phyloP scores from a whole-genome alignment of 2,113 vertebrate species.

The Rhadina sibilatrix region DNA sequence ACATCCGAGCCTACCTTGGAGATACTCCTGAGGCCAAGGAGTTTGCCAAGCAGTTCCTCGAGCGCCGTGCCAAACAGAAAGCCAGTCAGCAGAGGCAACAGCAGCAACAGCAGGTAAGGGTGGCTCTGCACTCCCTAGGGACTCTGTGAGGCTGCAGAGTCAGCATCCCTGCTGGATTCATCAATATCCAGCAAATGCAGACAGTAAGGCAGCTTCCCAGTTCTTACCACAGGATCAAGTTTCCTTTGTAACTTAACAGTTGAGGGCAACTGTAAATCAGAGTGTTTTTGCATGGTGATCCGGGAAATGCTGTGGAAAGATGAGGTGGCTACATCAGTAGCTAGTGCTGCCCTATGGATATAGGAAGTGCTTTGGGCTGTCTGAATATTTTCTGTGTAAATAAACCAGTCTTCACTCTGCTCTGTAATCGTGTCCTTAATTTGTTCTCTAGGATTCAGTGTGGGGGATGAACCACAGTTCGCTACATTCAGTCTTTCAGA shows the following conservation, averaged over 20 bases:
- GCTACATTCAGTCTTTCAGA: conserved; percentile 87
- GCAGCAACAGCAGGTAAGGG: conserved; percentile 72
- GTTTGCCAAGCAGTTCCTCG: conserved; percentile 99
- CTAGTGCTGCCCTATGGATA: accelerated
- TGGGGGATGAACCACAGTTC: conserved; percentile 88
- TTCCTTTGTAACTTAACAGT: background rate
- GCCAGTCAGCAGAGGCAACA: conserved; percentile 85
- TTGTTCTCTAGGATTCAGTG: conserved; percentile 84
- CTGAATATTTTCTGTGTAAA: background rate
- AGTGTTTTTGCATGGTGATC: background rate
- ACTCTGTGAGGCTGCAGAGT: too few species aligned
- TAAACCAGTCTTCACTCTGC: background rate
- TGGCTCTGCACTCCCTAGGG: background rate
- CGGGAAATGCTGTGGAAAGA: background rate
- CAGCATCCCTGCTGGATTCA: background rate
- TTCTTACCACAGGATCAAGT: background rate
- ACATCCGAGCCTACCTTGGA: conserved; percentile 94
- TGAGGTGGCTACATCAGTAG: background rate
- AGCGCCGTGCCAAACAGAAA: conserved; percentile 99
- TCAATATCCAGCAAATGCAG: background rate
- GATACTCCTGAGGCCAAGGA: conserved; percentile 98
- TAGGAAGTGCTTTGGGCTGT: background rate
- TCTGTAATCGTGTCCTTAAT: background rate
- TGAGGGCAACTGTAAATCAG: background rate
- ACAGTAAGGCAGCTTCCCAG: background rate